phyloP scores from a whole-genome alignment of 2,797 vertebrate species.

The Pangasius larnaudii region DNA sequence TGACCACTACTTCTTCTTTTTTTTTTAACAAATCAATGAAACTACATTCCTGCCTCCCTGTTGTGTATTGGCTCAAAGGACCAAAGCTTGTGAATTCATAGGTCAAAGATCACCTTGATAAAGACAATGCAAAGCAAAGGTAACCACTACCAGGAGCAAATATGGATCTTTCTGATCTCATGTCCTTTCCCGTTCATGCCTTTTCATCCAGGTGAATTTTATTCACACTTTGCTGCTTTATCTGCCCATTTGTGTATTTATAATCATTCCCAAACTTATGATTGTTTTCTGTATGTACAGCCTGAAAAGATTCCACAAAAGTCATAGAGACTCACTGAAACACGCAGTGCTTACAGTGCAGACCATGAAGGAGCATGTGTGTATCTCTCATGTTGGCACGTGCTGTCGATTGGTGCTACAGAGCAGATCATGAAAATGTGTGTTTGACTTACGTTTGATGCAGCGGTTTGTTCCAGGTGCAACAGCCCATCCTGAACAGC shows the following conservation, averaged over 20 bases:
- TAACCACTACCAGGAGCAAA: background rate
- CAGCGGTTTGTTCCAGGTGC: conserved; percentile 89
- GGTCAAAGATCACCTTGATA: background rate
- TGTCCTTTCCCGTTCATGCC: background rate
- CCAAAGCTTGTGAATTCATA: background rate
- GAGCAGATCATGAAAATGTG: background rate
- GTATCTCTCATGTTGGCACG: background rate
- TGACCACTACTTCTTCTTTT: background rate
- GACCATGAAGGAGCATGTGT: background rate
- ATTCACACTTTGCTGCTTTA: background rate
- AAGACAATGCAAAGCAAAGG: background rate
- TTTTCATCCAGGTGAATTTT: background rate
- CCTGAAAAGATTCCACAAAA: background rate
- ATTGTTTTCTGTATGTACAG: background rate
- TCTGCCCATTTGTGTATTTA: background rate
- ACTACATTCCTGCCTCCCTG: background rate
- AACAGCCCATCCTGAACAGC: conserved; percentile 92
- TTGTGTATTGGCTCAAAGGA: background rate
- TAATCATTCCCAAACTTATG: background rate
- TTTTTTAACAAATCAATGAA: background rate
- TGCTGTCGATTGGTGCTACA: background rate
- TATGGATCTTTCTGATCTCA: background rate
- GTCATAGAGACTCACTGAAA: background rate
- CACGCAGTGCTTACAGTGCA: background rate
- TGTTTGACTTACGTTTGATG: conserved; percentile 90